Base-by-base conservation (phyloP, 2,888 invertebrate species). In the Calephelis perditalis region DNA sequence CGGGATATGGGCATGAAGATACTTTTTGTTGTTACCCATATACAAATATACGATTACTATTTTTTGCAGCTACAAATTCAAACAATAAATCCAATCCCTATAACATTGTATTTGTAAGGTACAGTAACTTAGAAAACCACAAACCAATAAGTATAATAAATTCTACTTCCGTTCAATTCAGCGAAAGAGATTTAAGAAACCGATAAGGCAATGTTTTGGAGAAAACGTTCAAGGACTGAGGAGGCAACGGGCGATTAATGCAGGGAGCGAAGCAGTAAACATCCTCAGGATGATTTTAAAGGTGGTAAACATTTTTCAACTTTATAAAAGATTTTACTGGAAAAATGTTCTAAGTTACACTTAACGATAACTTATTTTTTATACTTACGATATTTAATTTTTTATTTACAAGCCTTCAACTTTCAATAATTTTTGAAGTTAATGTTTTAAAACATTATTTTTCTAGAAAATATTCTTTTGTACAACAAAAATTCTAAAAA, bases 131-230 rank as follows among this genome's bases (percentile, higher is more conserved):
- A 26, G 35, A 11, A 35, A 35, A 52, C 52, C 52, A 35, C 35
- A 11, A 52, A 52, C 35, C 52, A 52, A 35, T 52, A 52, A 52
- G 35, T 52, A 52, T 52, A 52, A 52, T 52, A 52, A 52, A 52
- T 52, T 52, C 52, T 52, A 11, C 52, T 52, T 35, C 11, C 26
- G 52, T 35, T 26, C 52, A 52, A 35, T 35, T 52, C 52, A 52
- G 26, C 52, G 52, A 52, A 52, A 45, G 55, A 59, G 55, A 59
- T 59, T 59, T 59, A 59, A 52, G 52, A 36, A 56, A 56, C 59
- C 56, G 56, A 60, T 60, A 60, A 60, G 55, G 55, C 56, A 37
- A 45, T 60, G 59, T 60, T 60, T 58, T 56, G 45, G 55, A 46
- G 56, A 54, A 54, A 54, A 45, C 56, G 55, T 59, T 60, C 56